phyloP scores from a whole-genome alignment of 2,888 invertebrate genomes.

The Theretra japonica region DNA sequence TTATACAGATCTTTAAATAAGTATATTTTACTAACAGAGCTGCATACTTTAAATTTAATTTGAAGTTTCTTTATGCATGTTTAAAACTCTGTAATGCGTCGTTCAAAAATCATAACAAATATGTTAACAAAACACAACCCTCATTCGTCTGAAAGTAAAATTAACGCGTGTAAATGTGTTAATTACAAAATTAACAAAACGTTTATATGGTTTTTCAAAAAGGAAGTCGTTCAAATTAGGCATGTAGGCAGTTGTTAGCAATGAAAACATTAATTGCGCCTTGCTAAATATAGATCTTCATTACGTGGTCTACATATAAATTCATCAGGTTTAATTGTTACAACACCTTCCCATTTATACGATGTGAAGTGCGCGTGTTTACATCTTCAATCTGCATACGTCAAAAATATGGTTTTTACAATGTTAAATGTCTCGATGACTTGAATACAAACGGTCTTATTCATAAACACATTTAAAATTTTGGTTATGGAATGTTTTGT shows the following conservation, averaged over 20 bases:
- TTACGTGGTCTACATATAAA: slow-evolving; percentile 45
- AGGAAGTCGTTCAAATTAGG: slow-evolving; percentile 38
- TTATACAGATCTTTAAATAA: too few relatives aligned
- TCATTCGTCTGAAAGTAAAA: background rate
- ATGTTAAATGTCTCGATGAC: background rate
- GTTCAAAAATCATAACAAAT: too few relatives aligned
- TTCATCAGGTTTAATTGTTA: slow-evolving; percentile 52
- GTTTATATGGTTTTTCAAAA: slow-evolving; percentile 25
- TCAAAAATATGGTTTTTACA: too few relatives aligned
- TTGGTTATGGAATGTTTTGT: too few relatives aligned
- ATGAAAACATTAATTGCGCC: slow-evolving; percentile 48
- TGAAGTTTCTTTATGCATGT: too few relatives aligned
- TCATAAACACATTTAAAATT: too few relatives aligned
- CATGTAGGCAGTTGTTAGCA: slow-evolving; percentile 38
- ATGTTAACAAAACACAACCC: background rate
- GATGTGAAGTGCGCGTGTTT: background rate
- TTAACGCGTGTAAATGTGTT: background rate
- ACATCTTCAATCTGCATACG: background rate
- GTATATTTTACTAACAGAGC: too few relatives aligned
- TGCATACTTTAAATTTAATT: too few relatives aligned
- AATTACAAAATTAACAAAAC: slow-evolving; percentile 18
- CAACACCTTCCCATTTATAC: slow-evolving; percentile 38
- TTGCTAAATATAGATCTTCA: slow-evolving; percentile 50
- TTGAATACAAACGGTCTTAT: background rate
- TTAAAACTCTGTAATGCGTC: too few relatives aligned